Conservation (phyloP, 1,140 invertebrate genomes). For the Oncopodura yosiiana region DNA sequence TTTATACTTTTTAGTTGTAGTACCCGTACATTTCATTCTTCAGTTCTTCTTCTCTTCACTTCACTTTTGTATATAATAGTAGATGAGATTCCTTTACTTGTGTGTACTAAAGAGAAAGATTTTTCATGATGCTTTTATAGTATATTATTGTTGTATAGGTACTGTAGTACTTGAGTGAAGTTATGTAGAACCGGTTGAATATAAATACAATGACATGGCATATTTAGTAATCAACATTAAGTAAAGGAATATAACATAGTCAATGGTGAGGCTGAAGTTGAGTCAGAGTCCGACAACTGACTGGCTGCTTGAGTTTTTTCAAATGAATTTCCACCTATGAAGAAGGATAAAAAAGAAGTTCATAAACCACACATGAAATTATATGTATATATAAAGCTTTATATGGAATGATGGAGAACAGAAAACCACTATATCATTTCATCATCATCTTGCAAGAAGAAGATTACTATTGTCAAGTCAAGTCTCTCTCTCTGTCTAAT, state of each 20-base stretch:
- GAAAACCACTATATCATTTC: neutral
- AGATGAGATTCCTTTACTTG: too few relatives aligned
- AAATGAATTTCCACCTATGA: conserved; percentile 23
- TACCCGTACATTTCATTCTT: too few relatives aligned
- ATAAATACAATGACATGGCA: conserved; percentile 8
- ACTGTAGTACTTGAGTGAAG: too few relatives aligned
- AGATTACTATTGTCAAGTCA: neutral
- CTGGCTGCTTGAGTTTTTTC: conserved; percentile 24
- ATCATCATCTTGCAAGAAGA: neutral
- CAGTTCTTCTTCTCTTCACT: too few relatives aligned
- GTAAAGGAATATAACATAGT: conserved; percentile 32
- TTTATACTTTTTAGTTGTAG: too few relatives aligned
- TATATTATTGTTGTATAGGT: too few relatives aligned
- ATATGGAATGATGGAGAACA: neutral
- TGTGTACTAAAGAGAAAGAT: too few relatives aligned
- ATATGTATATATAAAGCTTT: too few relatives aligned
- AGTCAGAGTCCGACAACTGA: conserved; percentile 32
- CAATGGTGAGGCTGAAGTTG: conserved; percentile 29
- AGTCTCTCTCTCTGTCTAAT: neutral
- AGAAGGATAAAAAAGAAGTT: too few relatives aligned
- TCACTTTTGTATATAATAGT: too few relatives aligned
- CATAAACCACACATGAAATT: too few relatives aligned
- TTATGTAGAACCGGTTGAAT: neutral
- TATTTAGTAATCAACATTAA: conserved; percentile 12
- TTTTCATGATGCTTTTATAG: too few relatives aligned